Evolutionary conservation across 2,797 vertebrate species (phyloP).

Genomic region (Oreonectes daqikongensis): DNA sequence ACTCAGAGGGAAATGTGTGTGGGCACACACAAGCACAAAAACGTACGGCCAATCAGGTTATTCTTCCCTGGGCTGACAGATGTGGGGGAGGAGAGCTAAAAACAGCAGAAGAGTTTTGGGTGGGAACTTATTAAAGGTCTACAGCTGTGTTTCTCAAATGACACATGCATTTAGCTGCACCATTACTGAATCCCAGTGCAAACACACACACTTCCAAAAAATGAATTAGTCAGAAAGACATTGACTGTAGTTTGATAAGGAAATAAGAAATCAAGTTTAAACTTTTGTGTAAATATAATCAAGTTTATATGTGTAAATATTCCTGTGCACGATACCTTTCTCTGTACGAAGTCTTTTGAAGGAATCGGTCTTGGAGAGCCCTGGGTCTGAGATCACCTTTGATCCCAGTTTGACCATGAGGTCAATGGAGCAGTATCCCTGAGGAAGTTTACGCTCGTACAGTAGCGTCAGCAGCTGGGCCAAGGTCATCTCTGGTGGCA

Average conservation of each 20-base stretch:
- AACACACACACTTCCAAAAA: not conserved
- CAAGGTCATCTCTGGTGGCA: slow-evolving; percentile 96
- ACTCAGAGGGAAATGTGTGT: slow-evolving; percentile 4
- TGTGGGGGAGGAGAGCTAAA: slow-evolving; percentile 16
- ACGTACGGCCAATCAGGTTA: not conserved
- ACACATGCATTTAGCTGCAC: not conserved
- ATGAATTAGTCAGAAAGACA: not conserved
- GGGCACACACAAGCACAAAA: slow-evolving; percentile 14
- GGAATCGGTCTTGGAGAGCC: slow-evolving; percentile 97
- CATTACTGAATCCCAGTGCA: not conserved
- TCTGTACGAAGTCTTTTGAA: slow-evolving; percentile 97
- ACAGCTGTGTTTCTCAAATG: not conserved
- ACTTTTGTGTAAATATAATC: not conserved
- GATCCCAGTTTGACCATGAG: slow-evolving; percentile 96
- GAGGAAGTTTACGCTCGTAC: slow-evolving; percentile 94
- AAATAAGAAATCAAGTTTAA: not conserved
- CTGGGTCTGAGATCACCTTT: slow-evolving; percentile 95
- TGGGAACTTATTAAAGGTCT: not conserved
- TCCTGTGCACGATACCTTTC: slow-evolving; percentile 82
- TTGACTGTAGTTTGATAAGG: too few relatives aligned
- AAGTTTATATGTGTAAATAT: not conserved
- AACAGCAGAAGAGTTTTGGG: not conserved
- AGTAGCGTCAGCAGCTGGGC: slow-evolving; percentile 94
- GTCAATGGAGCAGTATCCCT: slow-evolving; percentile 95
- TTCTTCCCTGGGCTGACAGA: not conserved